Evolutionary conservation across 92 coral and sea anemone genomes (phyloP), one percentile per base, ranked within the genome.

Genomic region (Muricea muricata): DNA sequence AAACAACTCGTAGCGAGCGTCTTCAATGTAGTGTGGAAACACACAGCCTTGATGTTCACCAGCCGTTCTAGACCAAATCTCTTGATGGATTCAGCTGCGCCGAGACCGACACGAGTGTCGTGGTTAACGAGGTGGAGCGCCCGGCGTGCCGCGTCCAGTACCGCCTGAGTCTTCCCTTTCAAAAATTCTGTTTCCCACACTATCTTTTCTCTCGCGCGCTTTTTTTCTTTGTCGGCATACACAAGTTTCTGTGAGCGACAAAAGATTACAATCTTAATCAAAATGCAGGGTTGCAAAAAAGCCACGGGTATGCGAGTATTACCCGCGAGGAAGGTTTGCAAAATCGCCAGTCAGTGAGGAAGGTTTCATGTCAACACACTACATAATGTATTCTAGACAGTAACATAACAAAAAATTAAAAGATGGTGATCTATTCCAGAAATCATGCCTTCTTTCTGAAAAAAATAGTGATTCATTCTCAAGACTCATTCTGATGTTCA

Each of bases 141-240:
- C 45, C 93, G 94, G 7, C 94, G 94, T 6, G 99, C 99, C 2
- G 99, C 99, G 70, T 96, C 99, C 21, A 96, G 78, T 10, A 96
- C 99, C 0, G 99, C 99, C 58, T 96, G 94, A 35, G 99, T 96
- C 86, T 94, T 96, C 39, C 99, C 99, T 84, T 94, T 96, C 50
- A 95, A 89, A 80, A 91, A 96, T 60, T 96, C 99, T 0, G 98
- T 86, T 85, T 96, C 15, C 83, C 70, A 78, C 21, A 78, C 71
- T 24, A 41, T 78, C 11, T 57, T 57, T 61, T 57, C 83, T 23
- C 29, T 57, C 2, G 46, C 50, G n/a, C 65, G 28, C 35, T 78
- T 78, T 13, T 56, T 58, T 29, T 78, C 34, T 39, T 78, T 78
- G 55, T 30, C 71, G 15, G 37, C 65, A 65, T 78, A 56, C 13